Percentiles rank a stretch among this genome's conserved stretches.
These are phyloP conservation scores for Numenius phaeopus DNA, from an alignment of 2,797 vertebrate species.

Conservation along the genomic window DNA sequence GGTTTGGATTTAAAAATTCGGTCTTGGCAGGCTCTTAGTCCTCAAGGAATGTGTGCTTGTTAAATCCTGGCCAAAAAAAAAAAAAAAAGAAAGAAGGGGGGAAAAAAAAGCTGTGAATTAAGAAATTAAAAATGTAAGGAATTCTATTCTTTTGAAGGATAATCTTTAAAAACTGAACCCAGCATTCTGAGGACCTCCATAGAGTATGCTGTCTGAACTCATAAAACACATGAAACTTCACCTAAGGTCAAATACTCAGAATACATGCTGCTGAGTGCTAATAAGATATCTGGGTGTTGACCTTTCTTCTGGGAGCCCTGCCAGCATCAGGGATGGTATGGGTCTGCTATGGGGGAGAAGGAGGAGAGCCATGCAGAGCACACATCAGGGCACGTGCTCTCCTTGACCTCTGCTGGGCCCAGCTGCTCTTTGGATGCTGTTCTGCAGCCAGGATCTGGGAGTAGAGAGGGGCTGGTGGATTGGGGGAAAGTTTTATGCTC, in stretches of 20 bases:
- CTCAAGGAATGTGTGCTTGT: not conserved
- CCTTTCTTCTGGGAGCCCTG: not conserved
- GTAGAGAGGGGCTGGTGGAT: not conserved
- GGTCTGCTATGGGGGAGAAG: not conserved
- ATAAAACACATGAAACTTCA: not conserved
- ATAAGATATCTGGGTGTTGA: not conserved
- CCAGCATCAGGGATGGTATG: not conserved
- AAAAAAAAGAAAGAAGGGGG: fast-evolving
- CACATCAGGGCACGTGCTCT: fast-evolving
- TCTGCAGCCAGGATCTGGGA: not conserved
- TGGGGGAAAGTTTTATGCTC: not conserved
- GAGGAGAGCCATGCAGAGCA: not conserved
- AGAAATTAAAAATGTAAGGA: conserved; percentile 18
- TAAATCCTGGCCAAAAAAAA: not conserved
- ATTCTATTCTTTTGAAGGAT: not conserved
- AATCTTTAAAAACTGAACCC: not conserved
- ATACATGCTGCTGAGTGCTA: not conserved
- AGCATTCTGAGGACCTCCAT: not conserved
- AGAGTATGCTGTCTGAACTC: not conserved
- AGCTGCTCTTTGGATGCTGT: not conserved
- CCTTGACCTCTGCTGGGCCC: not conserved
- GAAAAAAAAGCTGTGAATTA: not conserved
- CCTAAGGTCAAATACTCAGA: not conserved
- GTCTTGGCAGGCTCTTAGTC: conserved; percentile 23
- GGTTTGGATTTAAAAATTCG: conserved; percentile 36